Base-by-base conservation (phyloP, 2,797 vertebrate genomes). In the Chloroceryle amazona region DNA sequence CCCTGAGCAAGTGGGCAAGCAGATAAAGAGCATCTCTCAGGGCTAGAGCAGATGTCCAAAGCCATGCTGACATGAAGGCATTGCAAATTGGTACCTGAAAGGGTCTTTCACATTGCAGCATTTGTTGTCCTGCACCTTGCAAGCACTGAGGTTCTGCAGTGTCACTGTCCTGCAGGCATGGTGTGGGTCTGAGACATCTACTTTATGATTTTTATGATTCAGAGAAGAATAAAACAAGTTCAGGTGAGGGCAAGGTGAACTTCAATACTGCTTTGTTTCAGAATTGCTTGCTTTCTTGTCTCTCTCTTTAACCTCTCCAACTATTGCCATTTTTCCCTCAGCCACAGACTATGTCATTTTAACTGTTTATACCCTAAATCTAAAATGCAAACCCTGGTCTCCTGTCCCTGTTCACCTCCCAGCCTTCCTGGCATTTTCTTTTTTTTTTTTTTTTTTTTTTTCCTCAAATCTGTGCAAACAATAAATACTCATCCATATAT, bases 51-150 rank as follows among this genome's bases (percentile, higher is more conserved):
- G 63, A 60, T 63, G 42, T 7, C 28, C 46, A n/a, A 51, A 4
- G 3, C 15, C 55, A 25, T 1, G 0, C 2, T 23, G 7, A 26
- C 20, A 1, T 2, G 2, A 39, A 44, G 44, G 20, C 2, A 2
- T 9, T n/a, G 46, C 31, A 12, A 0, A 0, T 11, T 1, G 52
- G 31, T 39, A 1, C 4, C 0, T 7, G 39, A 41, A 23, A 39
- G 19, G 33, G 31, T 61, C 37, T 35, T 31, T n/a, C 49, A 3
- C 6, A 0, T 2, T 35, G 3, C 18, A 49, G 37, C 1, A 1
- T 26, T 47, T 1, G 0, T 5, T 39, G 39, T 11, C 28, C 41
- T 21, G 39, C 5, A 10, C 28, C 26, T 20, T 20, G 35, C 42
- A 8, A 21, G 25, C 37, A 33, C 13, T 0, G 35, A 15, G 7